Evolutionary conservation across 1,140 invertebrate genomes (phyloP), one percentile per base, ranked within the genome.

Genomic region (Cyphomyrmex costatus): DNA sequence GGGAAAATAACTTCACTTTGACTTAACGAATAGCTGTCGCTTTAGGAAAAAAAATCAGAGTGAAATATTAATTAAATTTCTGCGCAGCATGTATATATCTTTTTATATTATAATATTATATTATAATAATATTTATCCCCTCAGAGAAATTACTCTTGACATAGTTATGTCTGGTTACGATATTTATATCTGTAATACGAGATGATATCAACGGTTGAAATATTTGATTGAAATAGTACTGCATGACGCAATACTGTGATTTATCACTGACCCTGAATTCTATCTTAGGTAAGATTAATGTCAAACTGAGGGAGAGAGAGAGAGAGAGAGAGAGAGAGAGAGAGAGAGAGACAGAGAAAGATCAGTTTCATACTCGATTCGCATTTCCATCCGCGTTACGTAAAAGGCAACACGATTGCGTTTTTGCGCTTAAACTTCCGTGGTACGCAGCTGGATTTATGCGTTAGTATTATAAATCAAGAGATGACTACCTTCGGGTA

Each of bases 221-320:
- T 33, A 33, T 5, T 82, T 14, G 79, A 83, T 73, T 73, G 24
- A 83, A 83, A 83, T 74, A 60, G 36, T 83, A 49, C 4, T 46
- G 19, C 49, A 12, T 73, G 68, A 60, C 24, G 79, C 78, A n/a
- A 56, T n/a, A 56, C 27, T 56, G n/a, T 65, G 46, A 46, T 53
- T 86, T 86, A 80, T 86, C 84, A 42, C n/a, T 24, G 51, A 58
- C 63, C 84, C n/a, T 79, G 84, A 86, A 68, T 79, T 86, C 71
- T 78, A 77, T 85, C 82, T 76, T 66, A 78, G 58, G 60, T 78
- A 24, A 85, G 58, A 65, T 76, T 78, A 78, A 66, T 85, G 49
- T 85, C 30, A 24, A 27, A 30, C 21, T 49, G 36, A 46, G 16
- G 21, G 12, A 58, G 27, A 61, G 0, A 4, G n/a, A 58, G 7